Conservation (phyloP, 2,113 vertebrate genomes). For the Halichoerus grypus region DNA sequence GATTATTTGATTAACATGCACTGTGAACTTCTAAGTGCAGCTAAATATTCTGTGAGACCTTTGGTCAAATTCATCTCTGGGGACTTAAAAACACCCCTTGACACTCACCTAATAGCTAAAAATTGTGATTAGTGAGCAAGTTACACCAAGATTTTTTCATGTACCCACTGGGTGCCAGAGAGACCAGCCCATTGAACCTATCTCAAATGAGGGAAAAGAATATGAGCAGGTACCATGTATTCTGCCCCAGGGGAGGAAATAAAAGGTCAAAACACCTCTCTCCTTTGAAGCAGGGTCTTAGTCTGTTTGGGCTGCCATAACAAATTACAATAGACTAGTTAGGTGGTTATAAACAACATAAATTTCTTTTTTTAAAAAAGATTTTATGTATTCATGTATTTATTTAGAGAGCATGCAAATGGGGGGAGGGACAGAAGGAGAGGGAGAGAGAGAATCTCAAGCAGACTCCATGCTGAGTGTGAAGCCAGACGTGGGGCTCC, state of each 20-base stretch:
- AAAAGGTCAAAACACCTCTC: not conserved
- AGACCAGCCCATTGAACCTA: not conserved
- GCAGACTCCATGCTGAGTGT: not conserved
- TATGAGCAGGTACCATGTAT: not conserved
- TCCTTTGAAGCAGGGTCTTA: not conserved
- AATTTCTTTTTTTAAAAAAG: not conserved
- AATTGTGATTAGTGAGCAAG: not conserved
- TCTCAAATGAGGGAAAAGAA: not conserved
- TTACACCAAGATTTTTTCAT: not conserved
- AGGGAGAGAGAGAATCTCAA: not conserved
- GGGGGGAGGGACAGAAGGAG: not conserved
- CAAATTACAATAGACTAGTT: not conserved
- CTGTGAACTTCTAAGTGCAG: not conserved
- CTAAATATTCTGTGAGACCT: not conserved
- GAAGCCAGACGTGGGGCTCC: not conserved
- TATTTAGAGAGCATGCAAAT: not conserved
- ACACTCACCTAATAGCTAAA: not conserved
- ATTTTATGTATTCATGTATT: not conserved
- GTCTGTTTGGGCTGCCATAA: not conserved
- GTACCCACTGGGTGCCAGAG: not conserved
- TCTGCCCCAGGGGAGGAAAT: not conserved
- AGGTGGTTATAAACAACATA: not conserved
- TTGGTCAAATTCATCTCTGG: not conserved
- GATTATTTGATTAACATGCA: not conserved
- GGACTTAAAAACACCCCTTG: not conserved